Percentiles rank a stretch among this genome's conserved stretches.
phyloP scores from a whole-genome alignment of 2,797 vertebrate genomes.

The Myioborus melanocephalus region DNA sequence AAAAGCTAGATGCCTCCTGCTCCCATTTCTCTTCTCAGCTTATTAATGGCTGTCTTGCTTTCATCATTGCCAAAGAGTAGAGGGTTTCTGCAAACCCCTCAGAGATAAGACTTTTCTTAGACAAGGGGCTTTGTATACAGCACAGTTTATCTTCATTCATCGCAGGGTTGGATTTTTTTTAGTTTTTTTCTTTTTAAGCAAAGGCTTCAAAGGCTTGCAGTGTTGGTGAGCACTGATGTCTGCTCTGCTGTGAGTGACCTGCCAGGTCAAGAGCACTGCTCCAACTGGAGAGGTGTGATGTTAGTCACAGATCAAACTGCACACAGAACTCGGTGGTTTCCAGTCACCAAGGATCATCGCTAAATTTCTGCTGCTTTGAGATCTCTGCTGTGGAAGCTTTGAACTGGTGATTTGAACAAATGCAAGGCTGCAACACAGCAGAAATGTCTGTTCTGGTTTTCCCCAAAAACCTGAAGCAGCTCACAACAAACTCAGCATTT shows the following conservation, averaged over 20 bases:
- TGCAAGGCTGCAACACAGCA: background rate
- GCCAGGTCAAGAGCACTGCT: background rate
- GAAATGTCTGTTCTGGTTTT: background rate
- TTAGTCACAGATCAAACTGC: background rate
- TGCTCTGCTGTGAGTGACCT: background rate
- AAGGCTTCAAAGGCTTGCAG: background rate
- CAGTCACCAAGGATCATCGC: background rate
- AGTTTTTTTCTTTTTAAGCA: background rate
- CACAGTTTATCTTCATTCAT: background rate
- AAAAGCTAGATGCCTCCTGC: background rate
- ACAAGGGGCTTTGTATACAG: background rate
- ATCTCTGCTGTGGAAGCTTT: background rate
- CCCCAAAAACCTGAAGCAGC: background rate
- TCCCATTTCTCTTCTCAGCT: background rate
- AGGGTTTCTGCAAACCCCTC: background rate
- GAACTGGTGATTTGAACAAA: background rate
- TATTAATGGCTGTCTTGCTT: background rate
- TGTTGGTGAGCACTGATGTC: background rate
- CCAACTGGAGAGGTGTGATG: background rate
- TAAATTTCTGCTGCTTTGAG: background rate
- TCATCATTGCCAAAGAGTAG: background rate
- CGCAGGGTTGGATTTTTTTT: rapidly evolving
- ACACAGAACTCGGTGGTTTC: background rate
- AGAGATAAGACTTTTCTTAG: background rate
- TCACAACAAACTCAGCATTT: background rate